These are phyloP conservation scores for Lasioglossum figueresi DNA, from an alignment of 2,888 invertebrate genomes.

Conservation along the genomic window DNA sequence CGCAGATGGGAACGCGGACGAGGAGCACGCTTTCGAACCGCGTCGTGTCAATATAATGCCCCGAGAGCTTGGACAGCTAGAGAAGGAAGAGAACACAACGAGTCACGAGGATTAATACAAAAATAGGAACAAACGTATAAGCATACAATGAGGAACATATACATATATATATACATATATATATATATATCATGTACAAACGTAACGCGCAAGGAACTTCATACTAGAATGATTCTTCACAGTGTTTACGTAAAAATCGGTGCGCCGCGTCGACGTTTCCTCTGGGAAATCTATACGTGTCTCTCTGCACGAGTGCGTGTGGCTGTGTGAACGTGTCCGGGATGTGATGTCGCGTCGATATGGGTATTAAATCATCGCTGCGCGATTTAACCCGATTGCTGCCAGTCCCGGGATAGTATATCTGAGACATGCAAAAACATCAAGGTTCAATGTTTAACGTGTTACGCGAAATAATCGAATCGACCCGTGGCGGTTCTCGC, in stretches of 20 bases:
- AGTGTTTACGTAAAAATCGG: conserved; percentile 55
- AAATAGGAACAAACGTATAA: conserved; percentile 80
- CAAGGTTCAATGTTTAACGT: background rate
- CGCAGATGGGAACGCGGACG: background rate
- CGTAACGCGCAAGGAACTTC: conserved; percentile 79
- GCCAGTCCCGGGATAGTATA: background rate
- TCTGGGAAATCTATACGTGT: conserved; percentile 1
- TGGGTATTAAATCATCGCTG: background rate
- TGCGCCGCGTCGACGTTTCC: conserved; percentile 46
- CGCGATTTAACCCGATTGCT: background rate
- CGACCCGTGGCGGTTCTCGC: background rate
- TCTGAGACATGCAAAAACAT: background rate
- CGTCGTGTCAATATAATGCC: conserved; percentile 49
- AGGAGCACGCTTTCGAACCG: conserved; percentile 27
- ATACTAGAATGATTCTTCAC: conserved; percentile 70
- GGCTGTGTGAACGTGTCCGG: background rate
- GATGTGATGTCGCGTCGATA: conserved; percentile 3
- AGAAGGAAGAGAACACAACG: conserved; percentile 65
- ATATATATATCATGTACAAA: conserved; percentile 65
- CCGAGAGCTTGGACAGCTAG: conserved; percentile 48
- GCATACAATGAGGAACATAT: conserved; percentile 79
- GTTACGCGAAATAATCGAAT: background rate
- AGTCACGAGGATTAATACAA: conserved; percentile 72
- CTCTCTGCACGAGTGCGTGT: background rate
- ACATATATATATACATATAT: conserved; percentile 68